Conservation (phyloP, 2,888 invertebrate genomes). For the Apeira syringaria region DNA sequence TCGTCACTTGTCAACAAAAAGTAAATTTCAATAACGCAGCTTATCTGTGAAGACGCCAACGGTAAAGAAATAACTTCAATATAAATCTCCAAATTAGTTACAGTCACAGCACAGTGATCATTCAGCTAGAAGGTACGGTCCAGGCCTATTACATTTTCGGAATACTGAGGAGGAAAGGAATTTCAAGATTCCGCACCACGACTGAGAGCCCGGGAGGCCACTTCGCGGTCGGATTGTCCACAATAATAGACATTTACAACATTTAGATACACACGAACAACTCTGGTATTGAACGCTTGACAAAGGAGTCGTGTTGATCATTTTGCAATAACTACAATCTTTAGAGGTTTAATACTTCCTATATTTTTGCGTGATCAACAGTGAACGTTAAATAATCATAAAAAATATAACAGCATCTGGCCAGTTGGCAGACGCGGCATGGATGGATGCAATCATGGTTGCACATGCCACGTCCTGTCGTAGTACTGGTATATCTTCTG, state of each 20-base stretch:
- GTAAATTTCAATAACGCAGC: not conserved
- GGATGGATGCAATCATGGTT: conserved; percentile 52
- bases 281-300: conserved; percentile 42
- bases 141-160: conserved; percentile 20
- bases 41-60: conserved; percentile 4
- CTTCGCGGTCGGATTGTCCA: conserved; percentile 54
- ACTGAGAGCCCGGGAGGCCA: conserved; percentile 38
- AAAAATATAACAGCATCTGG: not conserved
- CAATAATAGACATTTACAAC: conserved; percentile 44
- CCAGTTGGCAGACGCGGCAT: conserved; percentile 32
- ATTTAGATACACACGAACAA: conserved; percentile 62
- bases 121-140: conserved; percentile 9
- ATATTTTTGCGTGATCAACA: conserved; percentile 24
- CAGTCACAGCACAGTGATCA: conserved; percentile 20
- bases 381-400: not conserved
- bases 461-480: conserved; percentile 56
- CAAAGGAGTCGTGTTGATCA: conserved; percentile 41
- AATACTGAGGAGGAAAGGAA: conserved; percentile 32
- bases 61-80: conserved; percentile 15
- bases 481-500: too few relatives aligned
- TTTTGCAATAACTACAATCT: conserved; percentile 33
- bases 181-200: conserved; percentile 44
- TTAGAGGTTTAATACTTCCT: conserved; percentile 32
- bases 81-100: conserved; percentile 20
- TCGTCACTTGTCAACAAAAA: too few relatives aligned